Conservation (phyloP, 1,140 invertebrate species). For the Vollenhovia emeryi region DNA sequence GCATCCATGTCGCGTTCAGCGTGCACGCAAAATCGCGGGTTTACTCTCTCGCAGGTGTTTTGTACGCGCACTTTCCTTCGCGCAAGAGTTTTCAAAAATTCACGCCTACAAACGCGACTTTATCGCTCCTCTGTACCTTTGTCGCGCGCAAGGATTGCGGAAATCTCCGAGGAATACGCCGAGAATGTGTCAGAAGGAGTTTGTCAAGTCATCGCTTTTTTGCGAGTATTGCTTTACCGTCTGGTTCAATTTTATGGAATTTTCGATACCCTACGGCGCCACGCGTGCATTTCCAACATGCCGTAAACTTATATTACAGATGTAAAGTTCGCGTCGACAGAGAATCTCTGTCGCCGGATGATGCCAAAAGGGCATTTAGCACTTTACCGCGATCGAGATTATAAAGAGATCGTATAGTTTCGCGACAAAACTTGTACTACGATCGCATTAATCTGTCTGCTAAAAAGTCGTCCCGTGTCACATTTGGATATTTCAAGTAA, state of each 20-base stretch:
- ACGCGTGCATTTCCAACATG: background rate
- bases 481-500: background rate
- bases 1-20: conserved; percentile 10
- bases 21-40: conserved; percentile 20
- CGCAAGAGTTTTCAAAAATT: conserved; percentile 38
- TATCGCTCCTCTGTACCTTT: background rate
- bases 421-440: background rate
- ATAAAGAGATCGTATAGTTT: background rate
- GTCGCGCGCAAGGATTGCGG: background rate
- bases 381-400: background rate
- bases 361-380: background rate
- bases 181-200: background rate
- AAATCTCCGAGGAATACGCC: background rate
- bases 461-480: background rate
- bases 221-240: conserved; percentile 3
- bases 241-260: conserved; percentile 21
- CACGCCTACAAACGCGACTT: background rate
- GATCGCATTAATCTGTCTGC: background rate
- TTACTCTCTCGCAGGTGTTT: conserved; percentile 12
- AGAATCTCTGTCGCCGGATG: background rate
- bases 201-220: background rate
- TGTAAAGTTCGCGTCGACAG: background rate
- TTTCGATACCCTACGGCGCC: background rate
- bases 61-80: background rate
- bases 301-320: conserved; percentile 1